A percentile compares a stretch with the other conserved stretches of the same genome.
phyloP scores from a whole-genome alignment of 2,113 vertebrate genomes.

The Bubo blakistoni region DNA sequence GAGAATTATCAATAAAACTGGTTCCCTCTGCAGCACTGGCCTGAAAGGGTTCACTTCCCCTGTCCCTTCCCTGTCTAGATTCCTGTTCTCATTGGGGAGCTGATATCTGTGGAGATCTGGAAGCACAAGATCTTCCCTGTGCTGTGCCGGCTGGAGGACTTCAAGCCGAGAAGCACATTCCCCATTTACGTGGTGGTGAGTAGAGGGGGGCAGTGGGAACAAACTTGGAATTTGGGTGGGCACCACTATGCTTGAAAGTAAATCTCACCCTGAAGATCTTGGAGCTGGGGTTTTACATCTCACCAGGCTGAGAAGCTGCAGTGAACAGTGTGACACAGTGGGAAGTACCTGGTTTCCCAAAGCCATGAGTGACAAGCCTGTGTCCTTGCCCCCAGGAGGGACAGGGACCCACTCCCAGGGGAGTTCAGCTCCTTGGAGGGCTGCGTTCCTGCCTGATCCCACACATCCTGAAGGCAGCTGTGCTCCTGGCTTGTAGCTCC shows the following conservation, averaged over 20 bases:
- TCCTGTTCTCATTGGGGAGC: slow-evolving; percentile 81
- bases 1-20: neutral
- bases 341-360: neutral
- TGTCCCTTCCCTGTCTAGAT: slow-evolving; percentile 70
- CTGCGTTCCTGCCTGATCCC: neutral
- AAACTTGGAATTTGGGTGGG: neutral
- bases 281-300: neutral
- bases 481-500: neutral
- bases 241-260: neutral
- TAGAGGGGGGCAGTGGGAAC: neutral
- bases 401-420: neutral
- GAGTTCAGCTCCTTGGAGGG: neutral
- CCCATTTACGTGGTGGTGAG: slow-evolving; percentile 94
- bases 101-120: slow-evolving; percentile 91
- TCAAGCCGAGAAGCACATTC: slow-evolving; percentile 87
- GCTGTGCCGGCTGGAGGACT: slow-evolving; percentile 87
- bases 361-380: accelerated
- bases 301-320: neutral
- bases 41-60: neutral
- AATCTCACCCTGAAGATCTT: neutral
- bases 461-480: neutral
- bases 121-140: slow-evolving; percentile 91
- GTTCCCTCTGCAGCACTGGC: neutral
- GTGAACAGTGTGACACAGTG: neutral
- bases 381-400: neutral